phyloP scores from a whole-genome alignment of 2,888 invertebrate species.

The Dasypolia templi region DNA sequence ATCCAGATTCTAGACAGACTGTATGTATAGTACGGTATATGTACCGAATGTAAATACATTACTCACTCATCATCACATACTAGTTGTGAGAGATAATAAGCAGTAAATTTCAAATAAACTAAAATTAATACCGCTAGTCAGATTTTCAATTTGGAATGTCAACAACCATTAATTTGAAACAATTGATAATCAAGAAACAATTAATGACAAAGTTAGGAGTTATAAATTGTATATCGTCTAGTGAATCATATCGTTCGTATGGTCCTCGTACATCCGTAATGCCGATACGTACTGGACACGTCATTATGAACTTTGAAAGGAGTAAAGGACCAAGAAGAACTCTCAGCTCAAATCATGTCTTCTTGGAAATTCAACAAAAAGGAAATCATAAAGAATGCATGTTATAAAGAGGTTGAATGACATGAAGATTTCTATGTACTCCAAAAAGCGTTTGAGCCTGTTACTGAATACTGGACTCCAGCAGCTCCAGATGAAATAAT shows the following conservation, averaged over 20 bases:
- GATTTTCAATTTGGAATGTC: too few species aligned
- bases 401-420: background rate
- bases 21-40: too few species aligned
- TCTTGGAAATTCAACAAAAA: constrained; percentile 14
- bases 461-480: background rate
- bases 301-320: constrained; percentile 24
- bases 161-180: constrained; percentile 3
- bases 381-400: background rate
- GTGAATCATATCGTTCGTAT: constrained; percentile 40
- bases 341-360: constrained; percentile 15
- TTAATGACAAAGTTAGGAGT: background rate
- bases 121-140: too few species aligned
- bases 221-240: background rate
- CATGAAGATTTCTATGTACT: background rate
- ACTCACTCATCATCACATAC: too few species aligned
- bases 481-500: background rate
- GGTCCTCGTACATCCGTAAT: constrained; percentile 1
- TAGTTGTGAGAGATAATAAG: too few species aligned
- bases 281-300: constrained; percentile 6
- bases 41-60: too few species aligned
- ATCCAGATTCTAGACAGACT: too few species aligned
- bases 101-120: too few species aligned
- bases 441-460: background rate
- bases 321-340: background rate
- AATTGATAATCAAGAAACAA: background rate